Base-by-base conservation (phyloP, 2,113 vertebrate species). In the Cnemophilus loriae region DNA sequence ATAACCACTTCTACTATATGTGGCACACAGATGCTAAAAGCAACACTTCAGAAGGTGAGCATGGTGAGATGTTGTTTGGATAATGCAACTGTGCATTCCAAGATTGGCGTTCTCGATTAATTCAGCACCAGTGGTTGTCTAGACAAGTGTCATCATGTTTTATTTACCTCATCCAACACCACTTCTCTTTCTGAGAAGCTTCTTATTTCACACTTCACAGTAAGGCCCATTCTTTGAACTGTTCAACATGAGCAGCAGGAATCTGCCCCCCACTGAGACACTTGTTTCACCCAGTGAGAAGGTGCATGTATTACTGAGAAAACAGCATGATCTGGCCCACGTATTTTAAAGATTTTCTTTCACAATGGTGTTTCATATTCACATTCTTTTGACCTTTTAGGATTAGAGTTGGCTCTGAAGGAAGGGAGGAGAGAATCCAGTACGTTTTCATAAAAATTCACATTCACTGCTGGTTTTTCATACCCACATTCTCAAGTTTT, bases 281-380 rank as follows among this genome's bases (percentile, higher is more conserved):
- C 55, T 90, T 65, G 61, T 91, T 93, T 93, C 87, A 70, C 90
- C 55, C 89, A 23, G 35, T 20, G 35, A 86, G 75, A 63, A 92
- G 84, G 14, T 59, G 42, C 42, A 70, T 85, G 42, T 63, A 61
- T 94, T 93, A 83, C 82, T 91, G 50, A 87, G 63, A 76, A 91
- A 91, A 70, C 0, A 0, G 46, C 56, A 26, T 70, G 55, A 83
- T 57, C 65, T 53, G 22, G 16, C 15, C 30, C 49, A 75, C 32
- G 39, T 49, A 70, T 88, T 96, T 93, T 80, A 90, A 94, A 96
- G 59, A 76, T 77, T 79, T 95, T 84, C 78, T 73, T 94, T 80
- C 68, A 63, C 59, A 32, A 5, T 55, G 9, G 21, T 77, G 50
- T 80, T 91, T 96, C 42, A 64, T 91, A 80, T 93, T 90, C 39